A percentile compares a stretch with the other conserved stretches of the same genome.
phyloP scores from a whole-genome alignment of 2,797 vertebrate species.

The Lindbergichthys nudifrons region DNA sequence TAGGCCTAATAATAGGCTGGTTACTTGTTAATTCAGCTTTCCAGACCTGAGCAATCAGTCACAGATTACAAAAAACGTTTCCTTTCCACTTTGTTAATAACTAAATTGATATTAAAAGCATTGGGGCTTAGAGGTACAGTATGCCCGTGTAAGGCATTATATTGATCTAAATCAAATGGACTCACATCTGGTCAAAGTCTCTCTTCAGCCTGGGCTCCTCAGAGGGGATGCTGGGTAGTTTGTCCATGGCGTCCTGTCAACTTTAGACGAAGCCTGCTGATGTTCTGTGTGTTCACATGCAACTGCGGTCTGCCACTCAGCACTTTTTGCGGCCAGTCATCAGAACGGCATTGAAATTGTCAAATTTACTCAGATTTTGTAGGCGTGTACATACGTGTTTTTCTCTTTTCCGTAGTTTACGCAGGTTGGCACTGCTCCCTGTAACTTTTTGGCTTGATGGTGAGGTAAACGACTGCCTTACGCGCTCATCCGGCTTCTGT shows the following conservation, averaged over 20 bases:
- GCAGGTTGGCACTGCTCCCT: conserved; percentile 40
- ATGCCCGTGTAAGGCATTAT: background rate
- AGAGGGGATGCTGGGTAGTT: background rate
- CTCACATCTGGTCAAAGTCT: conserved; percentile 82
- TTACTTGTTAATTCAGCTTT: background rate
- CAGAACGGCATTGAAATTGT: conserved; percentile 29
- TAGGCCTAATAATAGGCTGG: too few relatives aligned
- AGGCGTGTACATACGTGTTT: conserved; percentile 36
- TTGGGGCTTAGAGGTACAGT: background rate
- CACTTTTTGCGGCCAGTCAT: background rate
- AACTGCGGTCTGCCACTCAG: background rate
- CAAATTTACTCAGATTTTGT: conserved; percentile 11
- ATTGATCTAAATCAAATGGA: background rate
- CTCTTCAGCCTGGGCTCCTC: conserved; percentile 54
- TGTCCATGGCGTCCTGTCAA: conserved; percentile 38
- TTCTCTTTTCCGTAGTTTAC: conserved; percentile 4
- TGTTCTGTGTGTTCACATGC: background rate
- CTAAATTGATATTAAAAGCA: background rate
- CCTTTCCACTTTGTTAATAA: too few relatives aligned
- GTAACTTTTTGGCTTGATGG: background rate
- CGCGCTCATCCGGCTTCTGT: background rate
- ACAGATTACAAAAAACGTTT: background rate
- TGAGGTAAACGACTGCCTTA: conserved; percentile 38
- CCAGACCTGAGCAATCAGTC: background rate
- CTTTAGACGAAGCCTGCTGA: conserved; percentile 18